Evolutionary conservation across 2,113 vertebrate species (phyloP).

Genomic region (Acanthochromis polyacanthus): DNA sequence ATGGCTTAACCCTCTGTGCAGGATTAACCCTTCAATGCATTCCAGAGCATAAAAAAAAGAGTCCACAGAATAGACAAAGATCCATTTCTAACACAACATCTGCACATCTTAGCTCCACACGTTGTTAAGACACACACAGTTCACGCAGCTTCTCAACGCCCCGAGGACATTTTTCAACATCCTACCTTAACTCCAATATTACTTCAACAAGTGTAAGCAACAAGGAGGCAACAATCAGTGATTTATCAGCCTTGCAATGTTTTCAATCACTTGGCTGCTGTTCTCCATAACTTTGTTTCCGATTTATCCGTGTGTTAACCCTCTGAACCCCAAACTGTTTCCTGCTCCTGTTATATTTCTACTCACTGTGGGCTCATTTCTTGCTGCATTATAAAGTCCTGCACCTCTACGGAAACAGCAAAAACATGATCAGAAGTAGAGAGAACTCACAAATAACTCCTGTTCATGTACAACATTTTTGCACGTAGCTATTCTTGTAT

Average conservation of each 20-base stretch:
- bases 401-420: too few relatives aligned
- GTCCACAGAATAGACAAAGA: slow-evolving; percentile 8
- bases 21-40: not conserved
- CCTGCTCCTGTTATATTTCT: too few relatives aligned
- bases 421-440: too few relatives aligned
- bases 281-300: not conserved
- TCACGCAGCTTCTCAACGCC: slow-evolving; percentile 24
- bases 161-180: slow-evolving; percentile 36
- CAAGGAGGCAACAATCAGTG: not conserved
- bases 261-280: slow-evolving; percentile 11
- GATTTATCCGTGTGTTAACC: not conserved
- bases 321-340: too few relatives aligned
- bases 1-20: slow-evolving; percentile 8
- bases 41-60: not conserved
- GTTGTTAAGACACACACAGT: slow-evolving; percentile 22
- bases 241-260: not conserved
- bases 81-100: slow-evolving; percentile 16
- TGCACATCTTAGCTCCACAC: slow-evolving; percentile 47
- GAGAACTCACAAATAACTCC: too few relatives aligned
- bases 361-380: too few relatives aligned
- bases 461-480: too few relatives aligned
- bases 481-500: too few relatives aligned
- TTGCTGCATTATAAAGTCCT: too few relatives aligned
- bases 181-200: slow-evolving; percentile 28
- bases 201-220: slow-evolving; percentile 17